Evolutionary conservation across 2,888 invertebrate genomes (phyloP), one percentile per base, ranked within the genome.

Genomic region (Morpho helenor): DNA sequence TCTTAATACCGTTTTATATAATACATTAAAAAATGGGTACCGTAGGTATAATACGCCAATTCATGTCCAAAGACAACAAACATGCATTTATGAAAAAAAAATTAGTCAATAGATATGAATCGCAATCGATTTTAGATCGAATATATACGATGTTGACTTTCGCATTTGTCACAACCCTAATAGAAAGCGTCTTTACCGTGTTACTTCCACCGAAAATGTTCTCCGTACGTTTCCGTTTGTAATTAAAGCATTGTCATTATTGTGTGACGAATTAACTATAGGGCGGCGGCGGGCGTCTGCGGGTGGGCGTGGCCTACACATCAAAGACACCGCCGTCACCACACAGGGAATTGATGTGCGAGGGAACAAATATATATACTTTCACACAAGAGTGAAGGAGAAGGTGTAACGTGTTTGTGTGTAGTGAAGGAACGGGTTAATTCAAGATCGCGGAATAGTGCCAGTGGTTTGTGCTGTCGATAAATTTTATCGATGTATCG

Each of bases 161-260:
- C 5, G 31, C 31, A 31, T 31, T 31, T 31, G 31, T 31, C 46
- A 31, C 9, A 55, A 51, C 45, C 51, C 56, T 56, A 58, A 57
- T 56, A 47, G 43, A 61, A 56, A 55, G 42, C 60, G 31, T 22
- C 58, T 45, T 46, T 45, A 61, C 56, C 46, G 54, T 56, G 50
- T 61, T 56, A 59, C 56, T 59, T 60, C 53, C 53, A 60, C 57
- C 54, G 59, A 52, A 52, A 51, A 57, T 56, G 43, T 53, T 65
- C 54, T 58, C 39, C 10, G 59, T 57, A 57, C 55, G 54, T 69
- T 82, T 82, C 79, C 78, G 74, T 70, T 78, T 70, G 74, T 84
- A 87, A 89, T 88, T 89, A 88, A 87, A 87, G 79, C 81, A 82
- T 84, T 87, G 86, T 88, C 87, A 84, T 87, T 87, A 87, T 67